Percentiles rank a stretch among this genome's conserved stretches.
Conservation (phyloP, 2,888 invertebrate genomes). For the Microplitis manilae region DNA sequence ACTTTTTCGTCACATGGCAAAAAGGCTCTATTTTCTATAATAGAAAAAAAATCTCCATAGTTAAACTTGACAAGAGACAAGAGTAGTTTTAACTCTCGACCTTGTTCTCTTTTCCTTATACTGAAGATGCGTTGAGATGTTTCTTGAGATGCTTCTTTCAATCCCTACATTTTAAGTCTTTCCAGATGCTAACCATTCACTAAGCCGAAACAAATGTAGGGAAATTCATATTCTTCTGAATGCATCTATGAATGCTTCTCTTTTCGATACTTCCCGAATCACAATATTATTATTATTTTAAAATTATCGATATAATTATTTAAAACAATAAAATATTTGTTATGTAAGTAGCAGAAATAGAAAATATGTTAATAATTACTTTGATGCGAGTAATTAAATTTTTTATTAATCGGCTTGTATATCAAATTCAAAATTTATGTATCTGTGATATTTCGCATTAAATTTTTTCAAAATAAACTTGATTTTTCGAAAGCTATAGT, state of each 20-base stretch:
- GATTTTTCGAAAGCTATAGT: too few species aligned
- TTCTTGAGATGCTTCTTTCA: constrained; percentile 6
- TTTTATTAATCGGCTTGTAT: too few species aligned
- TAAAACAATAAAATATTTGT: neutral
- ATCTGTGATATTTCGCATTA: too few species aligned
- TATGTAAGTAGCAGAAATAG: too few species aligned
- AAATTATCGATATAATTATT: neutral
- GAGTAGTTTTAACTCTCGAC: constrained; percentile 13
- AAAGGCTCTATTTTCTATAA: neutral
- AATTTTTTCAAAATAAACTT: too few species aligned
- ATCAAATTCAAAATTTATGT: too few species aligned
- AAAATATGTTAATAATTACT: too few species aligned
- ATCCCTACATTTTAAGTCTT: constrained; percentile 60
- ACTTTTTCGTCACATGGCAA: neutral
- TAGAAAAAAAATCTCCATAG: neutral
- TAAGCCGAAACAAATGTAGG: constrained; percentile 53
- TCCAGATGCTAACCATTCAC: constrained; percentile 60
- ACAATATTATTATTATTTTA: neutral
- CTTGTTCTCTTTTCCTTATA: constrained; percentile 30
- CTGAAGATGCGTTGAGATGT: constrained; percentile 19
- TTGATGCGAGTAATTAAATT: too few species aligned
- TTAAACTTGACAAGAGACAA: constrained; percentile 3
- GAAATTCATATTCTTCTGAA: constrained; percentile 14
- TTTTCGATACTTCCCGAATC: neutral
- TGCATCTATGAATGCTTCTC: neutral